Evolutionary conservation across 2,797 vertebrate genomes (phyloP), one percentile per base, ranked within the genome.

Genomic region (Gobio occitaniae): DNA sequence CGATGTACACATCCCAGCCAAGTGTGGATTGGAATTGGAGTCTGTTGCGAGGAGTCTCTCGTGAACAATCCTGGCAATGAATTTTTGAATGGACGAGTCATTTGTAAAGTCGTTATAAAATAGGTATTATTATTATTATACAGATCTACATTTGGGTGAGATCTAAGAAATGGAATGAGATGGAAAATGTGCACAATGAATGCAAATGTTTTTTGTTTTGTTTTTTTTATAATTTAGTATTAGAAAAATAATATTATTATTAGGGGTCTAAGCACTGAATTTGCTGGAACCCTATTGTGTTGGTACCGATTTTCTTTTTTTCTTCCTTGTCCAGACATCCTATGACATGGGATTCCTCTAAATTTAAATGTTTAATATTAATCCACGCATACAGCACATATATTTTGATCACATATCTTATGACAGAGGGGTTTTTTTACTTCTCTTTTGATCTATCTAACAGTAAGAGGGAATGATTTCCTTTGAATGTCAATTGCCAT

Each of bases 1-100:
- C 72, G 54, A 74, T 80, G 69, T 76, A 84, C 80, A 56, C 63
- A 59, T 75, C 81, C 68, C 50, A 17, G 32, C 13, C 50, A 65
- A 56, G 74, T 3, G 19, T 29, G 68, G 79, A 75, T 52, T 50
- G 78, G n/a, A 36, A 70, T 38, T 16, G 44, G 52, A 68, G 38
- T 69, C 48, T 77, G 16, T 63, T 63, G 44, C 78, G 52, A 80
- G 3, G 59, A 63, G n/a, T 41, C 3, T 36, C 29, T 50, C 17
- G 54, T 25, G 66, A 15, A 59, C 21, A 21, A 13, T 47, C 59
- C 17, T 44, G 36, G 8, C 38, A 61, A 15, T 61, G 13, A 54
- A 12, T 3, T n/a, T 44, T 44, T 61, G n/a, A 25, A n/a, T 25
- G 6, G 15, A 72, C 1, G 47, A 10, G 13, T 10, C 4, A 41